Conservation (phyloP, 2,888 invertebrate genomes). For the Dasypolia templi region DNA sequence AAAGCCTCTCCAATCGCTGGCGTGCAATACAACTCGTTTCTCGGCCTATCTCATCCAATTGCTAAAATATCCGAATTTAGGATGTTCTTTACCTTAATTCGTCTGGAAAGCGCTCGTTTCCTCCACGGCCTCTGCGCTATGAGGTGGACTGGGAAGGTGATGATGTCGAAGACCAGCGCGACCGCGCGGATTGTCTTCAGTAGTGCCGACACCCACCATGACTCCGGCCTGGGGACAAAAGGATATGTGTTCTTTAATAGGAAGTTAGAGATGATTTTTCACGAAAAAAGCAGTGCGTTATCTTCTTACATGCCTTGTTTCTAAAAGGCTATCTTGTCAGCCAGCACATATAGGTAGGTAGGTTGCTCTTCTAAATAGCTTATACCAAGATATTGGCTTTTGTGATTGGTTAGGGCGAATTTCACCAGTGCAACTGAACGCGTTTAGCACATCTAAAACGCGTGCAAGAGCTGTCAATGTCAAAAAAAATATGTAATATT, state of each 20-base stretch:
- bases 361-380: too few relatives aligned
- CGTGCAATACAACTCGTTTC: neutral
- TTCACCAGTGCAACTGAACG: too few relatives aligned
- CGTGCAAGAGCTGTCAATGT: too few relatives aligned
- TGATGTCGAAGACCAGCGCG: conserved; percentile 96
- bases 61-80: neutral
- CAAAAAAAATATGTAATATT: too few relatives aligned
- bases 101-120: conserved; percentile 93
- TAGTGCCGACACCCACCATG: conserved; percentile 93
- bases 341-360: too few relatives aligned
- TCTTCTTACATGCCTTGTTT: neutral
- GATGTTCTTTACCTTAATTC: conserved; percentile 92
- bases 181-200: conserved; percentile 94
- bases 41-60: neutral
- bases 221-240: conserved; percentile 89
- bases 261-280: neutral
- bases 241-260: neutral
- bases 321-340: neutral
- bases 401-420: too few relatives aligned
- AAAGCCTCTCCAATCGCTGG: neutral
- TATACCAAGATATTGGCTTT: too few relatives aligned
- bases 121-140: conserved; percentile 97
- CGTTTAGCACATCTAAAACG: too few relatives aligned
- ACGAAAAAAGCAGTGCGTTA: neutral
- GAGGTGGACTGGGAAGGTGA: conserved; percentile 97